Evolutionary conservation across 2,797 vertebrate genomes (phyloP).

Genomic region (Chiroxiphia lanceolata): DNA sequence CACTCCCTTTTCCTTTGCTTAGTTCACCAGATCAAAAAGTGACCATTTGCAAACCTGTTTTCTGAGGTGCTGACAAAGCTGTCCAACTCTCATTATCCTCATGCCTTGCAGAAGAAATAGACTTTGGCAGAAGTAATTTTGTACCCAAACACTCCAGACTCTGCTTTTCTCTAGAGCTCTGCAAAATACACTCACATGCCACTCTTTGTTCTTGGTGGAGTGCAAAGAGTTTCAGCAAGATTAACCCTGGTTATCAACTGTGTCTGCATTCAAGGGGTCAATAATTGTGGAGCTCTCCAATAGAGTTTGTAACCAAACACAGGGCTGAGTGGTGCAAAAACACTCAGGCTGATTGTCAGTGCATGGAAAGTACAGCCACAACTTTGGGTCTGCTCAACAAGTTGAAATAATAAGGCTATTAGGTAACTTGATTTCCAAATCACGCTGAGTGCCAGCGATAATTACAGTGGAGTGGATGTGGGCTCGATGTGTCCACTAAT

Average conservation of each 20-base stretch:
- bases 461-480: neutral
- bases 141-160: neutral
- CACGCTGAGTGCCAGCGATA: neutral
- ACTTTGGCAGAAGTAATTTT: constrained; percentile 16
- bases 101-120: neutral
- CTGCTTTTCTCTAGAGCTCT: neutral
- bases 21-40: neutral
- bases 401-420: neutral
- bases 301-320: neutral
- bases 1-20: neutral
- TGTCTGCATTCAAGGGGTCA: neutral
- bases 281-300: neutral
- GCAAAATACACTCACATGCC: neutral
- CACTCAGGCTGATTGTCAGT: neutral
- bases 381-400: neutral
- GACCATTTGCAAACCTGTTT: neutral
- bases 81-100: neutral
- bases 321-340: neutral
- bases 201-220: neutral
- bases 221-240: neutral
- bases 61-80: neutral
- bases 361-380: neutral
- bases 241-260: neutral
- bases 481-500: neutral
- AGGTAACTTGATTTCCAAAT: neutral